These are phyloP conservation scores for Dendrophyllia cribrosa DNA, from an alignment of 64 coral and sea anemone species.

Conservation along the genomic window DNA sequence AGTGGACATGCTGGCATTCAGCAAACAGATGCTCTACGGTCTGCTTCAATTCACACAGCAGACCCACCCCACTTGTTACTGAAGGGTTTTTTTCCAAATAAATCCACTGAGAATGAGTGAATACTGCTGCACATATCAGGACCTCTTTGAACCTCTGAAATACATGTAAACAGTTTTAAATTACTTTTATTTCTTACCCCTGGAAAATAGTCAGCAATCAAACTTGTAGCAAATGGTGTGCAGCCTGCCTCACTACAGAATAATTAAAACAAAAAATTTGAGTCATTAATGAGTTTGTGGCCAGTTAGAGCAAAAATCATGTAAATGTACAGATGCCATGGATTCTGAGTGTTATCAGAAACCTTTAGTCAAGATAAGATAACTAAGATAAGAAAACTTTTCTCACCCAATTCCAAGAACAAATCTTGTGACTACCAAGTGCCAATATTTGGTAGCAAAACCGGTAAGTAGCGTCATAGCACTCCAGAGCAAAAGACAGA, in stretches of 20 bases:
- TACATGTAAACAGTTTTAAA: neutral
- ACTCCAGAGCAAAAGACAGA: conserved; percentile 94
- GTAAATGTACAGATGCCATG: too few species aligned
- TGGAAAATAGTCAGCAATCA: conserved; percentile 97
- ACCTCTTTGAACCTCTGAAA: too few species aligned
- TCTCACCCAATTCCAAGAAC: conserved; percentile 97
- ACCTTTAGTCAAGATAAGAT: neutral
- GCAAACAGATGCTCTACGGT: too few species aligned
- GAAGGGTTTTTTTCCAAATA: too few species aligned
- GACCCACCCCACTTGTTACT: too few species aligned
- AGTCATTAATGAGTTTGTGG: too few species aligned
- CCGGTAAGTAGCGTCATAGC: conserved; percentile 94
- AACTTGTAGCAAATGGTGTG: conserved; percentile 98
- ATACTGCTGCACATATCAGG: too few species aligned
- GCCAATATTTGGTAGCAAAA: conserved; percentile 97
- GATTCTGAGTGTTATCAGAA: too few species aligned
- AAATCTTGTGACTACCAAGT: conserved; percentile 91
- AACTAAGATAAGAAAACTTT: neutral
- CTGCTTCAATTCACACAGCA: too few species aligned
- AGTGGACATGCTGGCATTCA: too few species aligned
- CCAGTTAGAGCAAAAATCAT: too few species aligned
- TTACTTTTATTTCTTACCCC: conserved; percentile 59
- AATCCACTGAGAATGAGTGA: too few species aligned
- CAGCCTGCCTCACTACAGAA: conserved; percentile 93
- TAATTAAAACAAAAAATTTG: neutral